Evolutionary conservation across 2,113 vertebrate genomes (phyloP).

Genomic region (Gasterosteus nipponicus): DNA sequence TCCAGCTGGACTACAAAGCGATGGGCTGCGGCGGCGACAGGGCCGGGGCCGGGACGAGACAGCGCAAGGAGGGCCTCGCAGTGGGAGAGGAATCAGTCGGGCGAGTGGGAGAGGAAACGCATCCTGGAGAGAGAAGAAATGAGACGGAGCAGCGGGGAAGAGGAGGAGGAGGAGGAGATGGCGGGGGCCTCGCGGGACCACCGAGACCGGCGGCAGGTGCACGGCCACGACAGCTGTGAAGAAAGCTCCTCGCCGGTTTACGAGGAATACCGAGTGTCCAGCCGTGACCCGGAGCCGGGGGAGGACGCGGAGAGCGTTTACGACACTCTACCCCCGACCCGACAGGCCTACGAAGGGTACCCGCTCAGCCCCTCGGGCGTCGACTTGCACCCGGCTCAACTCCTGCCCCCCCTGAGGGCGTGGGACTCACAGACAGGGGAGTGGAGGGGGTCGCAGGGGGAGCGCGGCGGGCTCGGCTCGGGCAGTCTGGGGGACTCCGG

Average conservation of each 20-base stretch:
- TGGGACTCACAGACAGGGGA: conserved; percentile 71
- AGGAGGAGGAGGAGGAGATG: background rate
- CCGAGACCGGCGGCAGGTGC: conserved; percentile 27
- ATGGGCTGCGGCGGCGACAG: conserved; percentile 60
- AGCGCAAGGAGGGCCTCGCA: conserved; percentile 57
- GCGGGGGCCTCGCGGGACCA: conserved; percentile 27
- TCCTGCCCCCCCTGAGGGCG: conserved; percentile 74
- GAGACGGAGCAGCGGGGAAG: conserved; percentile 33
- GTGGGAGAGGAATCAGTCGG: conserved; percentile 76
- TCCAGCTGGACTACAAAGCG: conserved; percentile 75
- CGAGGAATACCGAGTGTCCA: conserved; percentile 84
- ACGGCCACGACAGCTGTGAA: conserved; percentile 64
- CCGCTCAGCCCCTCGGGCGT: conserved; percentile 61
- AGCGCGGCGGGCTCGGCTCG: conserved; percentile 34
- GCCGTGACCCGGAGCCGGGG: conserved; percentile 17
- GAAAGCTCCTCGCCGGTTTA: conserved; percentile 85
- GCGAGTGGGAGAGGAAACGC: conserved; percentile 67
- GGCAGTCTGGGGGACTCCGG: conserved; percentile 54
- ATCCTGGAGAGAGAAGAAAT: conserved; percentile 41
- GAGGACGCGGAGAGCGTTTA: conserved; percentile 80
- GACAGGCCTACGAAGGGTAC: conserved; percentile 81
- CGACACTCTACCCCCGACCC: conserved; percentile 85
- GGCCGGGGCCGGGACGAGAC: conserved; percentile 74
- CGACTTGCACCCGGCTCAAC: conserved; percentile 74
- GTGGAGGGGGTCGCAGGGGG: conserved; percentile 59